A percentile compares a stretch with the other conserved stretches of the same genome.
These are phyloP conservation scores for Pelodytes ibericus DNA, from an alignment of 2,797 vertebrate genomes.

Conservation along the genomic window DNA sequence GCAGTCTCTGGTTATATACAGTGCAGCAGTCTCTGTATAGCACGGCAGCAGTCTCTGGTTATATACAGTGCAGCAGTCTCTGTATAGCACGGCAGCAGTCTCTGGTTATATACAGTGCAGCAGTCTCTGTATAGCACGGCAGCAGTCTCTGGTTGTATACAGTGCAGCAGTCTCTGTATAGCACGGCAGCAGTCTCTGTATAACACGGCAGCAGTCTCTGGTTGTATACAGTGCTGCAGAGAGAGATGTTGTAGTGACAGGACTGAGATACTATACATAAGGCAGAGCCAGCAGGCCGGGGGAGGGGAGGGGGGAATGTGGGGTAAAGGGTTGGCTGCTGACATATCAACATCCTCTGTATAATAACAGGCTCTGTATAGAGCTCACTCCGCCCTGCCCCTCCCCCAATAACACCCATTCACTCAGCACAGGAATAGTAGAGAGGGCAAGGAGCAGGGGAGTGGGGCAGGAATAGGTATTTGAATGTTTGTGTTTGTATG, in stretches of 20 bases:
- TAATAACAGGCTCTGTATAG: neutral
- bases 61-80: neutral
- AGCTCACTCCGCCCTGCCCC: slow-evolving; percentile 1
- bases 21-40: neutral
- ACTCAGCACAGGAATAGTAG: neutral
- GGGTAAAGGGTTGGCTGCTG: neutral
- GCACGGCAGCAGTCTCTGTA: no score
- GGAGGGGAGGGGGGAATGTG: neutral
- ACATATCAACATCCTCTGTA: neutral
- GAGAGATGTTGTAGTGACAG: neutral
- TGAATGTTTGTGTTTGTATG: no score
- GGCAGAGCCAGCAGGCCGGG: neutral
- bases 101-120: no score
- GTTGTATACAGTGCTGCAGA: neutral
- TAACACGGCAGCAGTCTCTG: no score
- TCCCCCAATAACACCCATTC: neutral
- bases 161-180: no score
- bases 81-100: neutral
- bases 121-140: no score
- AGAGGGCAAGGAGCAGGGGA: neutral
- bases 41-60: neutral
- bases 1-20: neutral
- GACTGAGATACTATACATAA: neutral
- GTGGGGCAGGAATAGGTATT: neutral
- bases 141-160: no score